Conservation (phyloP, 2,113 vertebrate species). For the Prietella phreatophila region DNA sequence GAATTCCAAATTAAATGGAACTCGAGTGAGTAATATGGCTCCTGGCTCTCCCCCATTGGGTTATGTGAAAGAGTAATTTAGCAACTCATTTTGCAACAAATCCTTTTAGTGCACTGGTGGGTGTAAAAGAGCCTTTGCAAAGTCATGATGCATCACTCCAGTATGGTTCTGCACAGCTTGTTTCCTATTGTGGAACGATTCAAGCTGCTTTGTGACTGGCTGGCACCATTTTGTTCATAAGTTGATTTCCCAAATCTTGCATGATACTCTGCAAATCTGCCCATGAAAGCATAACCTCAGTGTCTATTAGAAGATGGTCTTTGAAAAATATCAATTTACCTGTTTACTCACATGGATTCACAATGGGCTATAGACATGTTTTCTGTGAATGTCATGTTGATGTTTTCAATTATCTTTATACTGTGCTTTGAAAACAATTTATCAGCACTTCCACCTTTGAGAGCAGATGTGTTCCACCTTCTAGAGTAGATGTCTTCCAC, state of each 20-base stretch:
- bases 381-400: background rate
- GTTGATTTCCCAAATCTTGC: slow-evolving; percentile 53
- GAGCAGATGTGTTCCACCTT: background rate
- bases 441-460: background rate
- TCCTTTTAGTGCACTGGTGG: slow-evolving; percentile 52
- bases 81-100: slow-evolving; percentile 60
- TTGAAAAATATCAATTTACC: background rate
- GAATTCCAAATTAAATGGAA: slow-evolving; percentile 59
- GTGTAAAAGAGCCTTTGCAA: slow-evolving; percentile 39
- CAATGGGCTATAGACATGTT: background rate
- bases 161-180: slow-evolving; percentile 46
- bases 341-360: background rate
- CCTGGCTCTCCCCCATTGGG: slow-evolving; percentile 39
- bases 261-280: background rate
- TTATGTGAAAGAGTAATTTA: slow-evolving; percentile 56
- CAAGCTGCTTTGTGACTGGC: slow-evolving; percentile 45
- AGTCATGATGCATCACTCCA: slow-evolving; percentile 42
- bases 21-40: slow-evolving; percentile 33
- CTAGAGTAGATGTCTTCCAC: background rate
- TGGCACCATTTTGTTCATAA: slow-evolving; percentile 49
- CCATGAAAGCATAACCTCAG: slow-evolving; percentile 5
- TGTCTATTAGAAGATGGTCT: background rate
- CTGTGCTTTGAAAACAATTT: background rate
- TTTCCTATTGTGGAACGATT: slow-evolving; percentile 60
- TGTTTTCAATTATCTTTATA: background rate